These are phyloP conservation scores for Rousettus madagascariensis DNA, from an alignment of 2,797 vertebrate species.

Conservation along the genomic window DNA sequence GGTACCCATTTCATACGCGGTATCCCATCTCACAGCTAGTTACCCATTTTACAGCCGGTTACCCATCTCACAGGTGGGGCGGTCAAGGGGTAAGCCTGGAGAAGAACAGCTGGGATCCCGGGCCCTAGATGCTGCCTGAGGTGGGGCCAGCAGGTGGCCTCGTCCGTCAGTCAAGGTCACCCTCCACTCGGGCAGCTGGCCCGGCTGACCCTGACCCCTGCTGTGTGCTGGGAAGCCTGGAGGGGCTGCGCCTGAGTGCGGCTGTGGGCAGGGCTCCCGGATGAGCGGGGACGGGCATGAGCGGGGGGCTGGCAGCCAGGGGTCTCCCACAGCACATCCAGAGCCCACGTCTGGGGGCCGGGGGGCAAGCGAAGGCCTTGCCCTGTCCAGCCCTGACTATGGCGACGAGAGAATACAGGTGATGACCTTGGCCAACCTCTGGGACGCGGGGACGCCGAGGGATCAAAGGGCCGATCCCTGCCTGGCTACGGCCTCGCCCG, in stretches of 20 bases:
- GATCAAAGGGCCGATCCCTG: conserved; percentile 75
- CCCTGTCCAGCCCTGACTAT: neutral
- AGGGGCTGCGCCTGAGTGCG: neutral
- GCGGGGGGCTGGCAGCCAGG: neutral
- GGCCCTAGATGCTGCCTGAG: neutral
- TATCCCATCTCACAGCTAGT: neutral
- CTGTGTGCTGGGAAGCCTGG: neutral
- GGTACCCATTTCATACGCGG: neutral
- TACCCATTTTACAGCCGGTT: neutral
- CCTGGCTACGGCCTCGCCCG: conserved; percentile 58
- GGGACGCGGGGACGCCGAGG: conserved; percentile 62
- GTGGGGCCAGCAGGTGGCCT: conserved; percentile 33
- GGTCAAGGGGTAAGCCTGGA: neutral
- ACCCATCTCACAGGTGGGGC: neutral
- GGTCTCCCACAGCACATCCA: neutral
- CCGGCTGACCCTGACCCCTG: neutral
- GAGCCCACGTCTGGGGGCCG: neutral
- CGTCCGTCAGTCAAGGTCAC: neutral
- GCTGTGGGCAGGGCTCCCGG: neutral
- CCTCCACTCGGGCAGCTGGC: neutral
- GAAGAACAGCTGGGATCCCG: neutral
- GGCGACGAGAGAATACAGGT: conserved; percentile 63
- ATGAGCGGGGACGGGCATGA: neutral
- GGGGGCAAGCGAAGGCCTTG: neutral
- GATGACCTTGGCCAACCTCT: conserved; percentile 72